A percentile compares a stretch with the other conserved stretches of the same genome.
Evolutionary conservation across 2,888 invertebrate species (phyloP).

Genomic region (Iselma pallidipennis): DNA sequence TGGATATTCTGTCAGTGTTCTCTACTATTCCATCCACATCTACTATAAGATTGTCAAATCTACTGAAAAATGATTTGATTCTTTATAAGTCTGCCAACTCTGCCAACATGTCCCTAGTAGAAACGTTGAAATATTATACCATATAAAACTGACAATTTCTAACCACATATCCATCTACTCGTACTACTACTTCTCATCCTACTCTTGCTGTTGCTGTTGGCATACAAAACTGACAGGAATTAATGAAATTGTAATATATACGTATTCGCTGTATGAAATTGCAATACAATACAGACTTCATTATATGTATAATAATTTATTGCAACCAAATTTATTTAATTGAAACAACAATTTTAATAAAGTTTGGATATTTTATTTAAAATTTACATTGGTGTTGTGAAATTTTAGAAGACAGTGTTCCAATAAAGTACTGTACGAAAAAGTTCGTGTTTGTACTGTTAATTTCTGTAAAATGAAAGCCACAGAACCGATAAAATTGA

Average conservation of each 20-base stretch:
- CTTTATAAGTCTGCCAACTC: background rate
- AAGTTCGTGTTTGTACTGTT: background rate
- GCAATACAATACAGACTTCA: too few relatives aligned
- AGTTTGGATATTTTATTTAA: too few relatives aligned
- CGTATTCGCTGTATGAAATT: background rate
- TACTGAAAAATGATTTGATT: conserved; percentile 2
- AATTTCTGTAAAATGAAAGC: background rate
- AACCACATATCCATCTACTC: background rate
- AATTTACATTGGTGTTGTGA: too few relatives aligned
- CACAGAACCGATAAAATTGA: background rate
- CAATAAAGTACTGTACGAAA: background rate
- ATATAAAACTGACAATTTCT: background rate
- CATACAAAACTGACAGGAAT: background rate
- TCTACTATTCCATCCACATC: background rate
- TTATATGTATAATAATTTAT: too few relatives aligned
- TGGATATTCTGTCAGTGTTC: background rate
- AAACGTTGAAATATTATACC: background rate
- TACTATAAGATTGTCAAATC: conserved; percentile 2
- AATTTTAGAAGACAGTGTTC: too few relatives aligned
- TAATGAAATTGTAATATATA: background rate
- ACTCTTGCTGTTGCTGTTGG: too few relatives aligned
- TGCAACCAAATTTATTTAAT: too few relatives aligned
- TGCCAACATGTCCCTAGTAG: background rate
- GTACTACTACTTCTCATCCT: too few relatives aligned
- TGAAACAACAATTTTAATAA: too few relatives aligned